Evolutionary conservation across 2,888 invertebrate genomes (phyloP).

Genomic region (Rotaria magnacalcarata): DNA sequence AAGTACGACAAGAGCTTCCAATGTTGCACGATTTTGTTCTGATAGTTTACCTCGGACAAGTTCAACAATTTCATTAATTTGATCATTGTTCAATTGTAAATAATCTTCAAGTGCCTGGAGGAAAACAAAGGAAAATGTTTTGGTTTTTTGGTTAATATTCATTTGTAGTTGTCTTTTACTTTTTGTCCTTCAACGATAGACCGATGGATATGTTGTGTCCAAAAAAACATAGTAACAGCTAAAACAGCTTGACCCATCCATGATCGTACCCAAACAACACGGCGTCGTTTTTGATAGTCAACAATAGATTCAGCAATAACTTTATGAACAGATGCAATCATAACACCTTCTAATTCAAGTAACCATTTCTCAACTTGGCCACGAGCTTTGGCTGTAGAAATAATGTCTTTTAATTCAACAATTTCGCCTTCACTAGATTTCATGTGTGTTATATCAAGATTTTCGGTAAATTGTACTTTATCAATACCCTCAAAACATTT

Average conservation of each 20-base stretch:
- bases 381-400: slow-evolving; percentile 66
- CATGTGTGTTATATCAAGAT: slow-evolving; percentile 61
- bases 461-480: slow-evolving; percentile 59
- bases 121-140: background rate
- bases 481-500: slow-evolving; percentile 54
- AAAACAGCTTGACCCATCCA: slow-evolving; percentile 63
- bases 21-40: slow-evolving; percentile 59
- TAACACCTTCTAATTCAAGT: slow-evolving; percentile 75
- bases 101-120: slow-evolving; percentile 63
- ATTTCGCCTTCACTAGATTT: slow-evolving; percentile 60
- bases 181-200: slow-evolving; percentile 52
- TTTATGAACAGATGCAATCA: slow-evolving; percentile 79
- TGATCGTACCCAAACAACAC: slow-evolving; percentile 59
- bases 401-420: slow-evolving; percentile 56
- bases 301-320: slow-evolving; percentile 68
- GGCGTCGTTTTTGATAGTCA: slow-evolving; percentile 66
- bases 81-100: slow-evolving; percentile 69
- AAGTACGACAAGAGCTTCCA: slow-evolving; percentile 71
- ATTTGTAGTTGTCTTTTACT: slow-evolving; percentile 38
- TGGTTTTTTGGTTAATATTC: too few relatives aligned
- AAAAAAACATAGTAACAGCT: slow-evolving; percentile 57
- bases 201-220: slow-evolving; percentile 58
- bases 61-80: slow-evolving; percentile 74
- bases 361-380: slow-evolving; percentile 96
- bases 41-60: slow-evolving; percentile 66